A percentile compares a stretch with the other conserved stretches of the same genome.
Conservation (phyloP, 2,888 invertebrate species). For the Periphyllus acericola region DNA sequence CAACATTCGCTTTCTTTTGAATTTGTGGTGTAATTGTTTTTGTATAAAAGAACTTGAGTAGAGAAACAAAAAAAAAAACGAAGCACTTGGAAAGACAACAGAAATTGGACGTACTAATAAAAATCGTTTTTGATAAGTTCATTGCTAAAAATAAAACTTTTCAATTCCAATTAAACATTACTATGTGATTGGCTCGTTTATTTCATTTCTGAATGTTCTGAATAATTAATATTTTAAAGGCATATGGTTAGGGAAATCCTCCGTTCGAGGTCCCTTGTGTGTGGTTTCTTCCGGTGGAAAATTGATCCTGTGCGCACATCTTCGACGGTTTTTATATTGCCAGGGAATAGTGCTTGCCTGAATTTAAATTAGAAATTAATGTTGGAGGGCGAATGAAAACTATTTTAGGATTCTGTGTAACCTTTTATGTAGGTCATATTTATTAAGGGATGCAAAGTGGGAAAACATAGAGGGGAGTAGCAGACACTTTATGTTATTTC, state of each 20-base stretch:
- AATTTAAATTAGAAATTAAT: conserved; percentile 62
- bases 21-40: conserved; percentile 55
- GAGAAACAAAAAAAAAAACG: conserved; percentile 17
- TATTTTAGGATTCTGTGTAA: conserved; percentile 39
- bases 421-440: conserved; percentile 56
- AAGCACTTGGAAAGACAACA: background rate
- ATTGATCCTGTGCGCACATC: conserved; percentile 50
- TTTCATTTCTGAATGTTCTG: conserved; percentile 47
- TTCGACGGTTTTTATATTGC: conserved; percentile 60
- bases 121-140: conserved; percentile 33
- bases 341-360: conserved; percentile 26
- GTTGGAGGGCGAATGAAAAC: conserved; percentile 48
- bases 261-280: conserved; percentile 47
- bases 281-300: conserved; percentile 52
- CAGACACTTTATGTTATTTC: conserved; percentile 31
- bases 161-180: conserved; percentile 54
- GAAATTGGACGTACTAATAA: conserved; percentile 2
- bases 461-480: conserved; percentile 12
- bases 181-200: conserved; percentile 54
- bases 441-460: conserved; percentile 54
- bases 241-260: conserved; percentile 50
- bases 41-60: background rate
- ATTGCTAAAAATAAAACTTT: conserved; percentile 28
- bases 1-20: conserved; percentile 39
- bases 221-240: conserved; percentile 55